Conservation (phyloP, 2,888 invertebrate genomes). For the Stegophylla sp. region DNA sequence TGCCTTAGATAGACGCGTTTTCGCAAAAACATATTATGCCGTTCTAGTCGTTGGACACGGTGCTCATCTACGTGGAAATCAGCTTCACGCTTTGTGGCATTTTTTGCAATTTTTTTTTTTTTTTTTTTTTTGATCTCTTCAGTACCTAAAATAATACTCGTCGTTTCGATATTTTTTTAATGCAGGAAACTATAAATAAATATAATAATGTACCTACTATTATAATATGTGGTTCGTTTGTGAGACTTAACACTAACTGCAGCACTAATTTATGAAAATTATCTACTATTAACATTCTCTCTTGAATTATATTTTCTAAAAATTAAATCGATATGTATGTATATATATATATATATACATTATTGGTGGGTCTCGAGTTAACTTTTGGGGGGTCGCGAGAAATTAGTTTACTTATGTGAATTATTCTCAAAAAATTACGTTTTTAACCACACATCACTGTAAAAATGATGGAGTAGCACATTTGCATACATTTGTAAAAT, state of each 20-base stretch:
- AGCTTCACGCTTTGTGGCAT: slow-evolving; percentile 24
- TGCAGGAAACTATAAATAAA: background rate
- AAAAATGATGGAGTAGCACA: no score
- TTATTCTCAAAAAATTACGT: no score
- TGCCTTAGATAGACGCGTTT: no score
- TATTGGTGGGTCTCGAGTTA: no score
- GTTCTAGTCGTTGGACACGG: slow-evolving; percentile 17
- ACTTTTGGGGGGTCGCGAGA: no score
- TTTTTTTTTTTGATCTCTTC: background rate
- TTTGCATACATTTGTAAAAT: no score
- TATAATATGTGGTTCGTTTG: background rate
- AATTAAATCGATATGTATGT: no score
- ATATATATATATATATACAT: no score
- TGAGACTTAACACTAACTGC: background rate
- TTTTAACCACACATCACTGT: no score
- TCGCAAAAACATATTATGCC: background rate
- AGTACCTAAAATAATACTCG: no score
- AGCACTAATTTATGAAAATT: slow-evolving; percentile 24
- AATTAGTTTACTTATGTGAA: no score
- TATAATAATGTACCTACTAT: background rate
- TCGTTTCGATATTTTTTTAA: background rate
- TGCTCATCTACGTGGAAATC: slow-evolving; percentile 29
- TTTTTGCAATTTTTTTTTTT: background rate
- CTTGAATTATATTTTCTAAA: background rate
- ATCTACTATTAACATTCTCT: background rate